Evolutionary conservation across 2,888 invertebrate species (phyloP).

Genomic region (Cristatella mucedo): DNA sequence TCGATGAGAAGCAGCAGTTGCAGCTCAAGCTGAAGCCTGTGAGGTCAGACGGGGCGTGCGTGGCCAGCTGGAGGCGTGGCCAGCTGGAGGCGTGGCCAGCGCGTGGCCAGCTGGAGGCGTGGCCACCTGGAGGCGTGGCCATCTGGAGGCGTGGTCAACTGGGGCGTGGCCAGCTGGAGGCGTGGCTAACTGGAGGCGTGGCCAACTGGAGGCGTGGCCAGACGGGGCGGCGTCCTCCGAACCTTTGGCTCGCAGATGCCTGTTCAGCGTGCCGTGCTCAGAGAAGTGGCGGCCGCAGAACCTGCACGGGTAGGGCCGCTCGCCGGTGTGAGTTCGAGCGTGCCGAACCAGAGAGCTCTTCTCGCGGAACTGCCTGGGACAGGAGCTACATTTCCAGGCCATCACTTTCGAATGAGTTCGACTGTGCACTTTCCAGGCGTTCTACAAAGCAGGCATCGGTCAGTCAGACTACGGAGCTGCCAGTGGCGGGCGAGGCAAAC

Average conservation of each 20-base stretch:
- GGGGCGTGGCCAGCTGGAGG: no score
- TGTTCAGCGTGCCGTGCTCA: constrained; percentile 31
- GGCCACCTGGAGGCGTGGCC: no score
- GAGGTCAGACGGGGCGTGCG: no score
- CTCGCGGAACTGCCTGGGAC: constrained; percentile 28
- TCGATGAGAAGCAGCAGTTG: not conserved
- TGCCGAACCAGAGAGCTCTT: constrained; percentile 32
- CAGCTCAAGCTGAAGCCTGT: not conserved
- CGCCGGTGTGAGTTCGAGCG: constrained; percentile 30
- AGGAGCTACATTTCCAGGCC: constrained; percentile 27
- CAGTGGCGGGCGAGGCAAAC: no score
- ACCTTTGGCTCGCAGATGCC: constrained; percentile 36
- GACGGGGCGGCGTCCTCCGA: no score
- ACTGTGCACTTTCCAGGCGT: constrained; percentile 31
- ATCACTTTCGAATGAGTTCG: constrained; percentile 26
- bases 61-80: no score
- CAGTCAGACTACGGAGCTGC: no score
- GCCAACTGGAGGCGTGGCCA: no score
- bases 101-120: no score
- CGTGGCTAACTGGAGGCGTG: no score
- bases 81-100: no score
- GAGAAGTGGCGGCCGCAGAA: constrained; percentile 27
- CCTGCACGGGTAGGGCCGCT: constrained; percentile 26
- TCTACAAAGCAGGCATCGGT: constrained; percentile 18
- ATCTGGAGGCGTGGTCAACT: no score